These are phyloP conservation scores for Chitala chitala DNA, from an alignment of 2,113 vertebrate genomes.

Conservation along the genomic window DNA sequence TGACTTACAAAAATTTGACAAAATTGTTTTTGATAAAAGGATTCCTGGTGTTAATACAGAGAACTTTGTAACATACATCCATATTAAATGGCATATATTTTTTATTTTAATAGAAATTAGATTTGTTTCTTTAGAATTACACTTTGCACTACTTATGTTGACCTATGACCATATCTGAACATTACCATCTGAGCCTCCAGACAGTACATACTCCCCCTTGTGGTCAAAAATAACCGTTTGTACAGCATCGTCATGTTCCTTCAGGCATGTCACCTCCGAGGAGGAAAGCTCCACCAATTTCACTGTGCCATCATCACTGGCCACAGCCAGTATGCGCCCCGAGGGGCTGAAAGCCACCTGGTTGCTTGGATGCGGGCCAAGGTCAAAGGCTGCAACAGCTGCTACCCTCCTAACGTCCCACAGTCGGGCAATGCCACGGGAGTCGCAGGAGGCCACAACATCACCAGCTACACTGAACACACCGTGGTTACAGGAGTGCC, in stretches of 20 bases:
- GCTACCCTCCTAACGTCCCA: constrained; percentile 69
- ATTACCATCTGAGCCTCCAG: constrained; percentile 52
- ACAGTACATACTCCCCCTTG: constrained; percentile 46
- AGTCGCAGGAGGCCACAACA: constrained; percentile 70
- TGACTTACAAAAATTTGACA: too few relatives aligned
- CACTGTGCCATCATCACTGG: constrained; percentile 60
- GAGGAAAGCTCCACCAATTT: constrained; percentile 57
- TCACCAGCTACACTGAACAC: constrained; percentile 57
- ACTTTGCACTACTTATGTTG: not conserved
- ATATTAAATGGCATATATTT: too few relatives aligned
- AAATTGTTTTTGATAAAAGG: too few relatives aligned
- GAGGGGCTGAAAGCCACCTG: constrained; percentile 67
- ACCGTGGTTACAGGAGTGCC: constrained; percentile 68
- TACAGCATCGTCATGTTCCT: constrained; percentile 49
- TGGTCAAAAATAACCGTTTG: constrained; percentile 53
- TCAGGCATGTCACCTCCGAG: constrained; percentile 52
- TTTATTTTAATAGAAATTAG: not conserved
- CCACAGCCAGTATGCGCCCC: constrained; percentile 64
- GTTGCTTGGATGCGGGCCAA: constrained; percentile 64
- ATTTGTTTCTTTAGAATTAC: not conserved
- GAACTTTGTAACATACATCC: too few relatives aligned
- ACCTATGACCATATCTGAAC: constrained; percentile 52
- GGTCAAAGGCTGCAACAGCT: constrained; percentile 53
- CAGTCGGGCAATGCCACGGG: constrained; percentile 59
- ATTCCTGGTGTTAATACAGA: too few relatives aligned